Evolutionary conservation across 2,797 vertebrate species (phyloP), one percentile per base, ranked within the genome.

Genomic region (Philypnodon macrostomus): DNA sequence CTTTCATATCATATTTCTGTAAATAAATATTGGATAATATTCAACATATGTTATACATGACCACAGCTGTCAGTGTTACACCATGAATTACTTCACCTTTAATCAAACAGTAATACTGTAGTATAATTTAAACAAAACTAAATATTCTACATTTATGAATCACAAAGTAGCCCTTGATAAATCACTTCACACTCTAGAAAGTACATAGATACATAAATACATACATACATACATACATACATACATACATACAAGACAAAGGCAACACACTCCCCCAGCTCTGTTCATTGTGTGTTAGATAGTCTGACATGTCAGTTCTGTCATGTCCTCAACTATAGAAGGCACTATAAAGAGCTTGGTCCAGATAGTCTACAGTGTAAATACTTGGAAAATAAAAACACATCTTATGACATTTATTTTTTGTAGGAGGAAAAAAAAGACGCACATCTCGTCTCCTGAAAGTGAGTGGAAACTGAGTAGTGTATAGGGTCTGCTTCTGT

Each of bases 321-420:
- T 17, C 11, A 49, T 15, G 15, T 36, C 33, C 2, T 29, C 7
- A 12, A 29, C 27, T 29, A 47, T n/a, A 58, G 46, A 47, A 37
- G 10, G 32, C 50, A 58, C 51, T 46, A 55, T 1, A 42, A 32
- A 46, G 56, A n/a, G n/a, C n/a, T 58, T 40, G 73, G 27, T 68
- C 62, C 38, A 17, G 18, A 40, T 42, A 70, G 47, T 33, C 67
- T 67, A 73, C 63, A 63, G 17, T 88, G 83, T 90, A 89, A 85
- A 89, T 88, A 83, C 80, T 70, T 80, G 9, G 67, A 70, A 76
- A 41, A 23, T 23, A 4, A 76, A 71, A 65, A 38, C 68, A 80
- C 75, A 77, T 37, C 61, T 75, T 83, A 77, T 78, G 82, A 79
- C 75, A 73, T 74, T 63, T 73, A 65, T 61, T 64, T 80, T 85